These are phyloP conservation scores for Campylomormyrus tamandua DNA, from an alignment of 2,113 vertebrate genomes.

Conservation along the genomic window DNA sequence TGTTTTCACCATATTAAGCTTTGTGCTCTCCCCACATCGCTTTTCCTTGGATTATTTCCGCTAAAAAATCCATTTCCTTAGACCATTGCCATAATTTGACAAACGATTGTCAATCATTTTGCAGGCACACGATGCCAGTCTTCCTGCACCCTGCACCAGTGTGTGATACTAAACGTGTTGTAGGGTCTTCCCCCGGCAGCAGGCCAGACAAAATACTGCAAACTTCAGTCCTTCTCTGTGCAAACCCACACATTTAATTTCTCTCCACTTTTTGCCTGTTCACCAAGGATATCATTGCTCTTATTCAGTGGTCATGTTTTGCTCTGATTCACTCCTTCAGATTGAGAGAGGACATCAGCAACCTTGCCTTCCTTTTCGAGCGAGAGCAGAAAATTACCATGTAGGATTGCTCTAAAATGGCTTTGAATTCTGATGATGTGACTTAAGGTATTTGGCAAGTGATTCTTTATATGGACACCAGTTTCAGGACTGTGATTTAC, in stretches of 20 bases:
- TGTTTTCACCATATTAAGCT: not conserved
- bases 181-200: not conserved
- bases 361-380: not conserved
- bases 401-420: not conserved
- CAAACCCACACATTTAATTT: not conserved
- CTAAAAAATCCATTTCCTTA: not conserved
- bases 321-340: not conserved
- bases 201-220: not conserved
- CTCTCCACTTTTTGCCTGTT: not conserved
- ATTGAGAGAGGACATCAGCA: not conserved
- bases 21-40: not conserved
- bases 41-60: not conserved
- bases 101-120: not conserved
- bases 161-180: not conserved
- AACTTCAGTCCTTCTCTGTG: not conserved
- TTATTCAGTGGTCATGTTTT: not conserved
- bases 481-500: not conserved
- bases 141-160: not conserved
- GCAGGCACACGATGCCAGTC: not conserved
- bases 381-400: not conserved
- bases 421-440: not conserved
- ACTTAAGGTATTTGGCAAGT: not conserved
- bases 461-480: not conserved
- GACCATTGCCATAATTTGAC: not conserved
- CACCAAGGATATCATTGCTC: not conserved